These are phyloP conservation scores for Gulo gulo DNA, from an alignment of 2,113 vertebrate species.

Conservation along the genomic window DNA sequence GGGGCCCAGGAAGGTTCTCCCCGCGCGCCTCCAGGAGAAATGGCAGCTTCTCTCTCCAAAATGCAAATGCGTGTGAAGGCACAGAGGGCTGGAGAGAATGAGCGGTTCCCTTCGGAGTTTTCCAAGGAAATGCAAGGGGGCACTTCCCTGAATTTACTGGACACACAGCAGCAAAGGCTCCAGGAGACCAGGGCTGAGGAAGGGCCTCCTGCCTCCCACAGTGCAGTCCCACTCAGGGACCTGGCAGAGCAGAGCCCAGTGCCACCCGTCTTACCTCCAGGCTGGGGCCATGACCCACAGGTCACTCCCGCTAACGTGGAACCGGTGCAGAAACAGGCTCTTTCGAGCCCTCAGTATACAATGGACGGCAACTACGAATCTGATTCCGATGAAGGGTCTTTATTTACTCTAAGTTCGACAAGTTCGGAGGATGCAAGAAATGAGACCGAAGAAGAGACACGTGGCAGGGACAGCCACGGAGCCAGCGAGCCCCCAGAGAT, in stretches of 20 bases:
- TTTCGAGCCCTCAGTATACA: not conserved
- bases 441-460: not conserved
- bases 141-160: fast-evolving
- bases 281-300: not conserved
- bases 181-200: not conserved
- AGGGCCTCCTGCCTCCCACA: not conserved
- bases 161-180: not conserved
- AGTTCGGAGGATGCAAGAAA: slow-evolving; percentile 58
- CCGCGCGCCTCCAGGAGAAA: not conserved
- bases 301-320: not conserved
- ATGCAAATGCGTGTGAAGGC: fast-evolving
- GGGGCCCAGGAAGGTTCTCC: not conserved
- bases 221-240: not conserved
- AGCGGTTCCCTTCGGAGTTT: not conserved
- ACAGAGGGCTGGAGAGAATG: not conserved
- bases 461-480: fast-evolving
- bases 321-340: not conserved
- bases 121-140: not conserved
- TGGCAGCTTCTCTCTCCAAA: not conserved
- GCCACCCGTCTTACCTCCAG: not conserved
- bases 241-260: fast-evolving
- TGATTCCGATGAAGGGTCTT: slow-evolving; percentile 76
- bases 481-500: fast-evolving
- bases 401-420: slow-evolving; percentile 82
- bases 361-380: slow-evolving; percentile 55